Conservation (phyloP, 1,140 invertebrate genomes). For the Drosophila jambulina region DNA sequence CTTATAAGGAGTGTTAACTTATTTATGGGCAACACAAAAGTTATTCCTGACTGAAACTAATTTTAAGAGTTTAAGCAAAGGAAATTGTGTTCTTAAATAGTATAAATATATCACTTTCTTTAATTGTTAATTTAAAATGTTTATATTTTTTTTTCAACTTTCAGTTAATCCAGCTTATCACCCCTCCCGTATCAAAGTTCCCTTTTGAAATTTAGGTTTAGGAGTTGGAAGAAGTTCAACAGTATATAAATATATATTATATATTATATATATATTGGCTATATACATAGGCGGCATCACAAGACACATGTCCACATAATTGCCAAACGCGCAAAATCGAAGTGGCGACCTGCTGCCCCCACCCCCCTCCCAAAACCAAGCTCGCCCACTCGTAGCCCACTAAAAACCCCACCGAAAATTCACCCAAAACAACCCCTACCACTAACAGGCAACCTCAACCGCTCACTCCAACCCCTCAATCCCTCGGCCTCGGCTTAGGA, state of each 20-base stretch:
- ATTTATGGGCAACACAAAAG: neutral
- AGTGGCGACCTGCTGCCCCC: conserved; percentile 55
- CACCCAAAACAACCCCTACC: conserved; percentile 21
- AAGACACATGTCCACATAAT: conserved; percentile 83
- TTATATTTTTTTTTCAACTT: neutral
- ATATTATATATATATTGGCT: conserved; percentile 7
- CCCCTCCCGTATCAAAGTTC: neutral
- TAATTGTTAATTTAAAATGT: neutral
- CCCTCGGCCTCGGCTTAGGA: conserved; percentile 41
- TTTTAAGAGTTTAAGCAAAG: neutral
- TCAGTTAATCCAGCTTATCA: neutral
- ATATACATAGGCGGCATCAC: conserved; percentile 61
- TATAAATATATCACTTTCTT: neutral
- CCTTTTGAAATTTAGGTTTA: neutral
- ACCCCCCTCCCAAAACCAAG: conserved; percentile 7
- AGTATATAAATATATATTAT: conserved; percentile 22
- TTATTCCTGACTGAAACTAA: neutral
- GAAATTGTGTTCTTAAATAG: neutral
- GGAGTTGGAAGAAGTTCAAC: neutral
- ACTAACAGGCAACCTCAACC: conserved; percentile 12
- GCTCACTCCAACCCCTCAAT: conserved; percentile 4
- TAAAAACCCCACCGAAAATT: conserved; percentile 15
- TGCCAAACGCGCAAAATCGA: conserved; percentile 83
- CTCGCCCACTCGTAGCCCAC: neutral
- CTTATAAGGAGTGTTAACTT: neutral